A percentile compares a stretch with the other conserved stretches of the same genome.
These are phyloP conservation scores for Apomyelois bistriatella DNA, from an alignment of 2,888 invertebrate genomes.

Conservation along the genomic window DNA sequence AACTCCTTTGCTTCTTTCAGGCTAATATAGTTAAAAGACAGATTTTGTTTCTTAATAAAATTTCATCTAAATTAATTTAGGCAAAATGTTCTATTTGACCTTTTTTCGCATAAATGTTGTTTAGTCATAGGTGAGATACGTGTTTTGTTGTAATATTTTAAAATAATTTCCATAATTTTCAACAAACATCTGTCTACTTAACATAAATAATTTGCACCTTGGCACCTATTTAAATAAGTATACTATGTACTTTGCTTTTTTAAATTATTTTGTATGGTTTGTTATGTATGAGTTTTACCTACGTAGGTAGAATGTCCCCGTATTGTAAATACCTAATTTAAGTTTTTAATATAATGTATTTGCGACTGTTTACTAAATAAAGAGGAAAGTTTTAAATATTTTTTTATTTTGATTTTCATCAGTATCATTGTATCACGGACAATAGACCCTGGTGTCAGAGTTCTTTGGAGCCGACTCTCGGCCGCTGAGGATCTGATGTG, in stretches of 20 bases:
- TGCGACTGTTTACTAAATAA: constrained; percentile 78
- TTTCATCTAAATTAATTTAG: constrained; percentile 13
- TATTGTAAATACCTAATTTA: constrained; percentile 76
- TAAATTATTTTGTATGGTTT: constrained; percentile 63
- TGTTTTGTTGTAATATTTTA: constrained; percentile 11
- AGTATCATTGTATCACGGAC: too few species aligned
- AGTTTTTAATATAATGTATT: constrained; percentile 68
- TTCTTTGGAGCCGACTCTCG: too few species aligned
- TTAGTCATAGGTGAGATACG: background rate
- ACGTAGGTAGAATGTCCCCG: constrained; percentile 76
- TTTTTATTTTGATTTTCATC: constrained; percentile 29
- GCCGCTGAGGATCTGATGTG: too few species aligned
- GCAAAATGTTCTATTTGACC: background rate
- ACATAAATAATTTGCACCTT: constrained; percentile 25
- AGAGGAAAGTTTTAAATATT: constrained; percentile 48
- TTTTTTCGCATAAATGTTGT: constrained; percentile 31
- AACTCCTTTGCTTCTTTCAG: constrained; percentile 36
- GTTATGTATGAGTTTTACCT: constrained; percentile 71
- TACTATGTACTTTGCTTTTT: constrained; percentile 60
- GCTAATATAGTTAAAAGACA: constrained; percentile 19
- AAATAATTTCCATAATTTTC: constrained; percentile 13
- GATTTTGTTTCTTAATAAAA: constrained; percentile 32
- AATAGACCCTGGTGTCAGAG: too few species aligned
- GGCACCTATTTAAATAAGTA: constrained; percentile 42
- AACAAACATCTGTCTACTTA: constrained; percentile 14